These are phyloP conservation scores for Micromys minutus DNA, from an alignment of 2,113 vertebrate species.

Conservation along the genomic window DNA sequence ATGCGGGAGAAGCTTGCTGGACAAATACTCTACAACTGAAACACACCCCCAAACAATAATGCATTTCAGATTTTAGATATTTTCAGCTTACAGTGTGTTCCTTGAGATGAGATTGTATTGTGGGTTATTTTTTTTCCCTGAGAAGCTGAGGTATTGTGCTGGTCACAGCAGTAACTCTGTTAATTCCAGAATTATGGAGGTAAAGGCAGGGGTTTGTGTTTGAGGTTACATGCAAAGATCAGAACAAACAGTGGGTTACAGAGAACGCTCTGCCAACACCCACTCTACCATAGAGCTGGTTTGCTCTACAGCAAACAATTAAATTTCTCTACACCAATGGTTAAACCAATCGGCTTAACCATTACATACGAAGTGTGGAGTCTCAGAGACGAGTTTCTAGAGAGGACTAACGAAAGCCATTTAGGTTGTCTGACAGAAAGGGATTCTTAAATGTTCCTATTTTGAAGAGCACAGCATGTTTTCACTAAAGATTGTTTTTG, in stretches of 20 bases:
- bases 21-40: not conserved
- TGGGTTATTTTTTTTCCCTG: not conserved
- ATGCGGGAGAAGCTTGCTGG: not conserved
- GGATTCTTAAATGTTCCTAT: not conserved
- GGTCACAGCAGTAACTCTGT: not conserved
- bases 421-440: not conserved
- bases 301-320: not conserved
- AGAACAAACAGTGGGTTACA: too few relatives aligned
- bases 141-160: not conserved
- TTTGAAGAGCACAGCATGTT: not conserved
- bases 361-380: not conserved
- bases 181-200: not conserved
- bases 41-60: not conserved
- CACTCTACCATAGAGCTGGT: not conserved
- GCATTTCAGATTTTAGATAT: not conserved
- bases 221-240: too few relatives aligned
- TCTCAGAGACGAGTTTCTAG: not conserved
- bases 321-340: too few relatives aligned
- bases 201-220: not conserved
- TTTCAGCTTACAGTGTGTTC: not conserved
- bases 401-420: slow-evolving; percentile 14
- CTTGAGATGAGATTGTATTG: too few relatives aligned
- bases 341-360: not conserved
- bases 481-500: not conserved
- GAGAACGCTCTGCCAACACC: not conserved